Evolutionary conservation across 2,797 vertebrate genomes (phyloP), one percentile per base, ranked within the genome.

Genomic region (Onychomys arenicola): DNA sequence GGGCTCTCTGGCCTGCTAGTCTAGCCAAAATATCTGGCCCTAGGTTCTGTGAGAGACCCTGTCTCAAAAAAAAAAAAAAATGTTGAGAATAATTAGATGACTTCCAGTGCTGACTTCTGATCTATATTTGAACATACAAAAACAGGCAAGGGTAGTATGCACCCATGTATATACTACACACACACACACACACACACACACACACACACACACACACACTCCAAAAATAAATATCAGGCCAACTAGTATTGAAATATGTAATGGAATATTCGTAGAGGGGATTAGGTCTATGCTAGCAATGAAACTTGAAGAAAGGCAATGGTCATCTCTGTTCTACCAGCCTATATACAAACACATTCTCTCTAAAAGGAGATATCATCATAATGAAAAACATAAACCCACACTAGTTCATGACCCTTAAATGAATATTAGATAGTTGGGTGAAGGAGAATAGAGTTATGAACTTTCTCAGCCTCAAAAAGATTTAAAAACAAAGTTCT

Each of bases 401-500:
- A 37, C 12, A 46, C 19, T 34, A 67, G 37, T 5, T 83, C 80
- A 71, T 43, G 85, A 52, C 23, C 86, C 52, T 76, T 27, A 55
- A 19, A 81, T 27, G 91, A 91, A 84, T 59, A 55, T 34, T 34
- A 49, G 13, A 52, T 78, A 69, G 46, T 76, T 65, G 83, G 10
- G 73, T 19, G 0, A 91, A 90, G n/a, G 90, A 2, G 29, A 91
- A 95, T 75, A 93, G 37, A 25, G 81, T 37, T 46, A 40, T 25
- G 21, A 23, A 80, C 61, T n/a, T 93, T 61, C 12, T 27, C 57
- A 63, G 88, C 52, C 77, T 86, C 40, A 55, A 69, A 94, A 71
- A 89, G 67, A 57, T 69, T 91, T 59, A 77, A 69, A 93, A 63
- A 25, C 23, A 85, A 40, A 37, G 43, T 93, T 65, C 90, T 71